Base-by-base conservation (phyloP, 2,888 invertebrate genomes). In the Harpagoxenus sublaevis region DNA sequence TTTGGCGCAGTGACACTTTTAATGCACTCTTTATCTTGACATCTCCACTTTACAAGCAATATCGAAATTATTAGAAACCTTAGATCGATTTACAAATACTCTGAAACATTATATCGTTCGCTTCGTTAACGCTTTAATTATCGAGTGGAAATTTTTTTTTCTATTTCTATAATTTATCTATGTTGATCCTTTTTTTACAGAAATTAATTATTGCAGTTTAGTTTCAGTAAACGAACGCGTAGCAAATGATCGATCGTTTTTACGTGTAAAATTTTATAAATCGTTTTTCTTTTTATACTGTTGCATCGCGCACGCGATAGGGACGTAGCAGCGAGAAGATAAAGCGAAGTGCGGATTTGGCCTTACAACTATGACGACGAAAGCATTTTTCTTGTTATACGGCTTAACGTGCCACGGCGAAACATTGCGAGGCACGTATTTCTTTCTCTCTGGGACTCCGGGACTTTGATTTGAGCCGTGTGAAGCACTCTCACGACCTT, bases 371-470 rank as follows among this genome's bases (percentile, higher is more conserved):
- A 60, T 71, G 79, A 81, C 71, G 79, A 70, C 79, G 79, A 60
- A 71, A 81, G 71, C 79, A 71, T 81, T 81, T 81, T 71, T 81
- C 79, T 70, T 79, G 79, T 79, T 81, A 70, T 60, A 55, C 28
- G 79, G 79, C 45, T 81, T 81, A 81, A 70, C 71, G 71, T 81
- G 79, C 71, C 71, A 60, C 71, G 28, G 48, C 71, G 79, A 81
- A 81, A 81, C 79, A 81, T 81, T 71, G 79, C 71, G 79, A 81
- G 60, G 79, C 79, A 70, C 79, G 79, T 81, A 81, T 81, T 81
- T 71, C 79, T 70, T 60, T 71, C 71, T 70, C 79, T 71, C 78
- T 31, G 78, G 71, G 18, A 39, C 31, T 39, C 48, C 28, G 71
- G 71, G 71, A 81, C 79, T 81, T 81, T 81, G 79, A 81, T 81